A percentile compares a stretch with the other conserved stretches of the same genome.
Evolutionary conservation across 2,888 invertebrate genomes (phyloP).

Genomic region (Acanthococcus lagerstroemiae): DNA sequence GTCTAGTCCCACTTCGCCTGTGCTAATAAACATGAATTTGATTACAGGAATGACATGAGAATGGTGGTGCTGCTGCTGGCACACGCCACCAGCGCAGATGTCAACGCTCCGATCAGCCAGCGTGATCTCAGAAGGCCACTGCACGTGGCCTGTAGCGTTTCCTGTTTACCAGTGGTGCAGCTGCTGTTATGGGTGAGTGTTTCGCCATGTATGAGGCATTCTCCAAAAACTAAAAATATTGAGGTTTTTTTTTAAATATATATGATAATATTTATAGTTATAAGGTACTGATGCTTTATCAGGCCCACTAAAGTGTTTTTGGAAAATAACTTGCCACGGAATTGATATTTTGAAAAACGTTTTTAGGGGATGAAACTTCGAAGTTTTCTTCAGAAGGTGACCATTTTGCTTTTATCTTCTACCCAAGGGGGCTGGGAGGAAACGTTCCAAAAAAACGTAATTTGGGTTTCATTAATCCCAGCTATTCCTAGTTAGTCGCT

Average conservation of each 20-base stretch:
- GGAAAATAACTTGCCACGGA: no score
- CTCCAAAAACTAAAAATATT: neutral
- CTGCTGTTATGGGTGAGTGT: conserved; percentile 80
- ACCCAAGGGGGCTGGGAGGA: no score
- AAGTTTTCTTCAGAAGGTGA: no score
- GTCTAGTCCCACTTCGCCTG: no score
- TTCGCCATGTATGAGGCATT: neutral
- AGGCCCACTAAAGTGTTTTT: no score
- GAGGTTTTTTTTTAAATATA: neutral
- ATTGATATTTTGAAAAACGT: no score
- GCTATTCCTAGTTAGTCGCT: no score
- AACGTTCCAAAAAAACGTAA: no score
- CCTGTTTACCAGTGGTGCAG: conserved; percentile 81
- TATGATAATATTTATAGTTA: neutral
- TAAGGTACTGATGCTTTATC: neutral
- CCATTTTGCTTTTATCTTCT: no score
- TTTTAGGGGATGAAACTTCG: no score
- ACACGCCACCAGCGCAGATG: conserved; percentile 56
- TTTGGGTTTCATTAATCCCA: no score
- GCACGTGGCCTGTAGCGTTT: conserved; percentile 80
- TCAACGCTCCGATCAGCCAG: conserved; percentile 63
- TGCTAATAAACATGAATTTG: no score
- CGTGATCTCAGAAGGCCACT: conserved; percentile 72
- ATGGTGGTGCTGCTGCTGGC: conserved; percentile 55
- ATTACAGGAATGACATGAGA: conserved; percentile 54